Base-by-base conservation (phyloP, 2,888 invertebrate species). In the Sarcophaga subvicina region DNA sequence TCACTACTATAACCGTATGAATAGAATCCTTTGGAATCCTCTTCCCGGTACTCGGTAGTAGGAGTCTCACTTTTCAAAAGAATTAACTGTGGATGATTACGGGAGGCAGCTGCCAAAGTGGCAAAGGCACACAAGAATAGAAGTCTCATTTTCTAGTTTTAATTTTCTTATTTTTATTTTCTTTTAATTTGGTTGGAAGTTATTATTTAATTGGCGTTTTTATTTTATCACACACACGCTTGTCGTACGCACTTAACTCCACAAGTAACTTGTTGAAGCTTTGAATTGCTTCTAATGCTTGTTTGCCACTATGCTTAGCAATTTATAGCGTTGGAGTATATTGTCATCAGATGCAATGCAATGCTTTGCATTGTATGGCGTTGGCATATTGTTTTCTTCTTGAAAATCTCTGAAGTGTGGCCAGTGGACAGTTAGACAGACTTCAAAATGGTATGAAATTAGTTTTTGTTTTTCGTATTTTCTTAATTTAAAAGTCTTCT, bases 1-100 rank as follows among this genome's bases (percentile, higher is more conserved):
- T 95, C 95, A 83, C 95, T 95, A 69, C 94, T 92, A 90, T 96
- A 95, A 66, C 95, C 95, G 90, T 95, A 96, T 54, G 94, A 94
- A 91, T 95, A 95, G 90, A 95, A 95, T 3, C 95, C 95, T 62
- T 94, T 92, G 88, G 87, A 86, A 90, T 96, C 95, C 92, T 96
- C 95, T 69, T 95, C 94, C 91, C 95, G 95, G 91, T 95, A 95
- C 89, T 94, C 93, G 59, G 92, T 92, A 81, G 93, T 90, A 77
- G 93, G 91, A 71, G 93, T 82, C 78, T 88, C 85, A 37, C 85
- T 64, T 85, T 88, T 87, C 17, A 84, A 77, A 11, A 88, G 47
- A 17, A 87, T 62, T 4, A 88, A 66, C 63, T 88, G 87, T 17
- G 54, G 54, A 80, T 88, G 89, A 47, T 88, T 84, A 17, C 83